phyloP scores from a whole-genome alignment of 2,888 invertebrate genomes.

The Adelognathus sp. region DNA sequence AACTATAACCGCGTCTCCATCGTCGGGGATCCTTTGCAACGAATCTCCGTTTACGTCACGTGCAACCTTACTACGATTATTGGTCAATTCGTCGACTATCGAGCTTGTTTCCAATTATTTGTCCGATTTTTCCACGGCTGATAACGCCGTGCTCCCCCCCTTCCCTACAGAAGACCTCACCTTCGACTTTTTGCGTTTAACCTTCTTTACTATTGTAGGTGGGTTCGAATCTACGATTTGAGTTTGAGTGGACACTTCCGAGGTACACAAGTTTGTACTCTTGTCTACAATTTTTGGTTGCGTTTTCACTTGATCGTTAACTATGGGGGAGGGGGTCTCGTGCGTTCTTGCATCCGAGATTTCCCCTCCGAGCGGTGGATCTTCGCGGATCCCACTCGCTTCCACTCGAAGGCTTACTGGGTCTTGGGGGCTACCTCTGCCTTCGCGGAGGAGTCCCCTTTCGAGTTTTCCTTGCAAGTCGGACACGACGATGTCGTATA shows the following conservation, averaged over 20 bases:
- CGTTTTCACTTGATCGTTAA: background rate
- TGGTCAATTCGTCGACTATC: too few species aligned
- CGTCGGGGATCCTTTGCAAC: background rate
- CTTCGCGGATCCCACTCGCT: background rate
- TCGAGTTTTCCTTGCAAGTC: background rate
- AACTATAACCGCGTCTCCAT: background rate
- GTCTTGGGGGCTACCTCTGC: background rate
- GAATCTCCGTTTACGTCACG: too few species aligned
- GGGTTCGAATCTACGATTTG: too few species aligned
- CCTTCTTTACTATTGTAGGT: too few species aligned
- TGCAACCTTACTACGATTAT: too few species aligned
- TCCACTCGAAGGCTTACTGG: background rate
- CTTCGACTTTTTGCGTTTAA: too few species aligned
- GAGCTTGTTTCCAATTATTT: too few species aligned
- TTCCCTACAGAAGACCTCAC: background rate
- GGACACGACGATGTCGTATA: background rate
- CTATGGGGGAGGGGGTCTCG: background rate
- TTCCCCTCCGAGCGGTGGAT: background rate
- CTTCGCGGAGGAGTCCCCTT: background rate
- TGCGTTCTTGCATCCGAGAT: background rate
- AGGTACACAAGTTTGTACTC: background rate
- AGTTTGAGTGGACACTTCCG: too few species aligned
- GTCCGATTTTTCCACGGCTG: too few species aligned
- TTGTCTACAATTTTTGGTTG: background rate
- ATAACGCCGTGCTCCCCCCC: too few species aligned